Evolutionary conservation across 2,888 invertebrate genomes (phyloP).

Genomic region (Antheraea yamamai): DNA sequence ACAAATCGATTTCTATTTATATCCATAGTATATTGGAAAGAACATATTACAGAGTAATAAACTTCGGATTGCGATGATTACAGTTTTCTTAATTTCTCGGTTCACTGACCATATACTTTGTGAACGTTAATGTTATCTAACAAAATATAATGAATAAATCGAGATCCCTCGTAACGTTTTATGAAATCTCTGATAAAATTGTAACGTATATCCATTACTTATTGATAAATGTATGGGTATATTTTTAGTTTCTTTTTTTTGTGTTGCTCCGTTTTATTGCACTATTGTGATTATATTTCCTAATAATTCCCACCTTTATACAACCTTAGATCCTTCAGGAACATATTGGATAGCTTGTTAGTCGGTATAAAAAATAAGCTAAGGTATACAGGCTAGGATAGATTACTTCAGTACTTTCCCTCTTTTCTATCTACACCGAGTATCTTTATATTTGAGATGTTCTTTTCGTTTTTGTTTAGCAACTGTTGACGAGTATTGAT

Average conservation of each 20-base stretch:
- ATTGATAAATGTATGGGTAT: background rate
- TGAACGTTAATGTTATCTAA: slow-evolving; percentile 23
- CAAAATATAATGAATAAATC: slow-evolving; percentile 12
- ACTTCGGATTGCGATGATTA: slow-evolving; percentile 9
- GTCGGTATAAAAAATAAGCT: too few species aligned
- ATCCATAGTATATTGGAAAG: background rate
- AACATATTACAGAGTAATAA: slow-evolving; percentile 12
- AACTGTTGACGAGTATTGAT: too few species aligned
- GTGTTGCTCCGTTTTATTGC: too few species aligned
- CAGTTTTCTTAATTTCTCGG: slow-evolving; percentile 24
- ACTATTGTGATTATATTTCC: too few species aligned
- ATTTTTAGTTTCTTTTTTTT: background rate
- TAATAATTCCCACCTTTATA: too few species aligned
- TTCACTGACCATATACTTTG: slow-evolving; percentile 21
- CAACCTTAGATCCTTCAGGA: too few species aligned
- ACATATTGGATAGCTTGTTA: too few species aligned
- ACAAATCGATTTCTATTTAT: background rate
- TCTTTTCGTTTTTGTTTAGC: too few species aligned
- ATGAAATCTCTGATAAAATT: background rate
- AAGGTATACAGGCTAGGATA: too few species aligned
- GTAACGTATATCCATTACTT: background rate
- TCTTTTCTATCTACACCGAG: too few species aligned
- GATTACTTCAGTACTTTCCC: too few species aligned
- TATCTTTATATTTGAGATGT: too few species aligned
- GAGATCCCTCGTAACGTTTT: background rate